Conservation (phyloP, 2,113 vertebrate genomes). For the cat (Felis catus) region F.catus_Fca126_mat1.0 CM031417.1:82829001-82829500, state of each 20-base stretch:
- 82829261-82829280: background rate
- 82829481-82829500: background rate
- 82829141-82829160: background rate
- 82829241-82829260: background rate
- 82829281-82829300: background rate
- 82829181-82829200: background rate
- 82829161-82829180: conserved; percentile 28
- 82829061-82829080: background rate
- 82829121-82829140: background rate
- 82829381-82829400: background rate
- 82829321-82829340: background rate
- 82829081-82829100: background rate
- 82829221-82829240: background rate
- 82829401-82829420: background rate
- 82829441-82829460: background rate
- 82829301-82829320: background rate
- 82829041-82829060: background rate
- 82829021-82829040: background rate
- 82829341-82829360: background rate
- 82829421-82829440: background rate
- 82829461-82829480: background rate
- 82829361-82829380: background rate
- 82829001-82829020: background rate
- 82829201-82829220: background rate
- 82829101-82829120: conserved; percentile 43